Percentiles rank a stretch among this genome's conserved stretches.
Evolutionary conservation across 2,888 invertebrate genomes (phyloP).

Genomic region (Orchestes rusci): DNA sequence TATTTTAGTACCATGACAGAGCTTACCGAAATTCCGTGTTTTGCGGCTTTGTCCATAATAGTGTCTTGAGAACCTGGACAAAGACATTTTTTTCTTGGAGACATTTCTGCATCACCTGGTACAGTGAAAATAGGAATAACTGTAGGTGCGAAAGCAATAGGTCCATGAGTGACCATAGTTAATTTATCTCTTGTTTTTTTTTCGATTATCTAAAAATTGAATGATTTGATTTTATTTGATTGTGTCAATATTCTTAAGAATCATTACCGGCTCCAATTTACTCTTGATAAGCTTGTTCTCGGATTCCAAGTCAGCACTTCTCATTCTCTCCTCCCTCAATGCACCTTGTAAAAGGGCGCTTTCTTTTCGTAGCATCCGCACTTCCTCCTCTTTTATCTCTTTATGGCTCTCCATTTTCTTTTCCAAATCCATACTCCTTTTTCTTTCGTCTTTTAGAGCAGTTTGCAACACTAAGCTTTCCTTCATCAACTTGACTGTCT

Average conservation of each 20-base stretch:
- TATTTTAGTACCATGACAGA: too few relatives aligned
- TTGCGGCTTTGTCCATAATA: conserved; percentile 31
- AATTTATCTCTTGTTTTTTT: conserved; percentile 20
- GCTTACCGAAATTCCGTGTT: conserved; percentile 36
- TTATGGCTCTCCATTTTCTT: neutral
- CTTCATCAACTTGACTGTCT: conserved; percentile 9
- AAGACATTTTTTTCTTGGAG: conserved; percentile 22
- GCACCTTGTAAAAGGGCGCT: conserved; percentile 2
- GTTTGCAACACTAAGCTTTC: conserved; percentile 9
- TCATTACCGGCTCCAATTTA: too few relatives aligned
- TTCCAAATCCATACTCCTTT: conserved; percentile 10
- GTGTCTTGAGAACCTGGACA: conserved; percentile 24
- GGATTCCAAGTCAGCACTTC: too few relatives aligned
- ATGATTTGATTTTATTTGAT: neutral
- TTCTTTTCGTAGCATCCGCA: neutral
- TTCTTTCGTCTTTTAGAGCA: conserved; percentile 10
- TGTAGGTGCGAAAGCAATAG: conserved; percentile 24
- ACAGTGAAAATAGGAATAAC: conserved; percentile 29
- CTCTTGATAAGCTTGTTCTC: too few relatives aligned
- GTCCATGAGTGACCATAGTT: conserved; percentile 28
- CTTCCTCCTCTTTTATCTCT: neutral
- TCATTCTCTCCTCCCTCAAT: conserved; percentile 12
- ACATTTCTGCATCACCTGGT: too few relatives aligned
- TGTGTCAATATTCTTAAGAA: neutral
- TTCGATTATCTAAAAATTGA: conserved; percentile 1